Conservation (phyloP, 2,797 vertebrate genomes). For the Anguilla megastoma region DNA sequence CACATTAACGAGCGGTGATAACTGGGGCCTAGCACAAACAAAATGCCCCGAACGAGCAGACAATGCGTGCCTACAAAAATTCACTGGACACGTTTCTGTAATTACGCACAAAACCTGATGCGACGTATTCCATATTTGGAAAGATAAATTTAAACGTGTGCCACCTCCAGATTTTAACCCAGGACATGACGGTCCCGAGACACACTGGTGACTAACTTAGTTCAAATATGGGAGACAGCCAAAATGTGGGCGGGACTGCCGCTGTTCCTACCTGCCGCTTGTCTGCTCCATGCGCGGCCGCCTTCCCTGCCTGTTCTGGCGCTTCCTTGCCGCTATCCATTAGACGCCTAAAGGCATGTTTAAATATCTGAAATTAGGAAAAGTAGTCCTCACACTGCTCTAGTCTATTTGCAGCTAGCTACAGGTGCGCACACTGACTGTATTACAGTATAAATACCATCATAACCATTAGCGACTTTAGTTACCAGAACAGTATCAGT, state of each 20-base stretch:
- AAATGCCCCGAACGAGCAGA: background rate
- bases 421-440: too few relatives aligned
- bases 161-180: background rate
- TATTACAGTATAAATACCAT: too few relatives aligned
- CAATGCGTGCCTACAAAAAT: background rate
- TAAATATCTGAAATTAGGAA: background rate
- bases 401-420: too few relatives aligned
- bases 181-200: background rate
- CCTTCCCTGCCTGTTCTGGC: background rate
- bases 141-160: background rate
- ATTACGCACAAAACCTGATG: background rate
- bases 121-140: background rate
- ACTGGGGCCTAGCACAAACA: background rate
- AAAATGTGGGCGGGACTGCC: background rate
- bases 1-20: background rate
- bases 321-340: background rate
- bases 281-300: too few relatives aligned
- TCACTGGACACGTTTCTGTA: background rate
- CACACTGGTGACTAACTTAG: background rate
- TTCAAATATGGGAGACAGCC: background rate
- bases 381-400: too few relatives aligned
- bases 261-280: too few relatives aligned
- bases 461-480: too few relatives aligned
- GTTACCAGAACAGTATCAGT: too few relatives aligned
- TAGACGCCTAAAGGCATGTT: background rate